Conservation (phyloP, 2,888 invertebrate species). For the Blastobasis adustella region DNA sequence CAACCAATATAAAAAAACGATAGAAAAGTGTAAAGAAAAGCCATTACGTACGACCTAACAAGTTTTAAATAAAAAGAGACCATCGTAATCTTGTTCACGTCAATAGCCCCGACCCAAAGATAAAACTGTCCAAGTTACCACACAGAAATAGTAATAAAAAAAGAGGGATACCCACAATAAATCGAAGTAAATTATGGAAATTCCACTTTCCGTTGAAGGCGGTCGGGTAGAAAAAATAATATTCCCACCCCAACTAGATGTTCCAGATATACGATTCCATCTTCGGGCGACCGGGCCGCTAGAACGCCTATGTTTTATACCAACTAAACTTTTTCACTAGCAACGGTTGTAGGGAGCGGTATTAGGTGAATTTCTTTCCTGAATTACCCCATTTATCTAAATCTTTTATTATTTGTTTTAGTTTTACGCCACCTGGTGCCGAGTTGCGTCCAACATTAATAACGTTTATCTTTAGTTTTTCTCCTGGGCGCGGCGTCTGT, state of each 20-base stretch:
- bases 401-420: background rate
- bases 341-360: background rate
- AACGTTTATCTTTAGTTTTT: background rate
- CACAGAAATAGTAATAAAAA: background rate
- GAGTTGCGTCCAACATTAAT: background rate
- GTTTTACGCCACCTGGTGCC: background rate
- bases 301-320: background rate
- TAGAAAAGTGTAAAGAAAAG: too few relatives aligned
- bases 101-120: too few relatives aligned
- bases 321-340: background rate
- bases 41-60: too few relatives aligned
- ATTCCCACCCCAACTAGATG: background rate
- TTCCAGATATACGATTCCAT: background rate
- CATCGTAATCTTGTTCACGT: too few relatives aligned
- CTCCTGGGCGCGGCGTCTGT: background rate
- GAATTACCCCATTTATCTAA: background rate
- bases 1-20: too few relatives aligned
- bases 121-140: too few relatives aligned
- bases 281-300: background rate
- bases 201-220: constrained; percentile 6
- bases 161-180: constrained; percentile 4
- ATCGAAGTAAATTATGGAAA: constrained; percentile 8
- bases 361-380: background rate
- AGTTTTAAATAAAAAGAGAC: too few relatives aligned
- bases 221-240: constrained; percentile 1